Evolutionary conservation across 2,888 invertebrate genomes (phyloP), one percentile per base, ranked within the genome.

Genomic region (Epinotia nisella): DNA sequence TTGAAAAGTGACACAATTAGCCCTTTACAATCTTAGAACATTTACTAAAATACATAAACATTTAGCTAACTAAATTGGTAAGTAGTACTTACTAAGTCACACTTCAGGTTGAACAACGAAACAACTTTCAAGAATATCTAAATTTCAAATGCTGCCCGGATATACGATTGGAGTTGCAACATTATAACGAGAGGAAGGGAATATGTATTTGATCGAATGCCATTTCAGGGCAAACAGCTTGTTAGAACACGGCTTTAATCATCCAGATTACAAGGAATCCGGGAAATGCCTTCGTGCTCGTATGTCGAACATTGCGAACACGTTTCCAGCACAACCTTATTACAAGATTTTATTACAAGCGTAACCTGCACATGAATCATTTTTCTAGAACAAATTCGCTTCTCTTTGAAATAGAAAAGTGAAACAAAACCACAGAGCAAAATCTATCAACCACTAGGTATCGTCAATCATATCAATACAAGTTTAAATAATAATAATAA

Each of bases 121-220:
- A 7, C 35, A 64, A 56, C 35, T 53, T 51, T 51, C 62, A 11
- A 59, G 58, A 45, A 73, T 41, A 68, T 49, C 7, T 49, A 72
- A 68, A 58, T 73, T 73, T 73, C 73, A 73, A 73, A 73, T 73
- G 21, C 19, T 35, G 67, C 49, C 49, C 49, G 24, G 49, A 58
- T 62, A 68, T 69, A 53, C 68, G 66, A 69, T 69, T 69, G 69
- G 35, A 64, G 58, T 68, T 39, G 58, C 58, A 61, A 41, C 67
- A 73, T 72, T 73, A 73, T 73, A 73, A 73, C 69, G 73, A 73
- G 69, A 69, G 62, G 58, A 73, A 68, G 62, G 58, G 72, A 69
- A 69, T 73, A n/a, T n/a, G n/a, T n/a, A 73, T 73, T 73, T 69
- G 68, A 73, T 58, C 39, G 64, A 58, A 49, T 13, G 53, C 71